phyloP scores from a whole-genome alignment of 92 coral and sea anemone species.

The Blastomussa wellsi region DNA sequence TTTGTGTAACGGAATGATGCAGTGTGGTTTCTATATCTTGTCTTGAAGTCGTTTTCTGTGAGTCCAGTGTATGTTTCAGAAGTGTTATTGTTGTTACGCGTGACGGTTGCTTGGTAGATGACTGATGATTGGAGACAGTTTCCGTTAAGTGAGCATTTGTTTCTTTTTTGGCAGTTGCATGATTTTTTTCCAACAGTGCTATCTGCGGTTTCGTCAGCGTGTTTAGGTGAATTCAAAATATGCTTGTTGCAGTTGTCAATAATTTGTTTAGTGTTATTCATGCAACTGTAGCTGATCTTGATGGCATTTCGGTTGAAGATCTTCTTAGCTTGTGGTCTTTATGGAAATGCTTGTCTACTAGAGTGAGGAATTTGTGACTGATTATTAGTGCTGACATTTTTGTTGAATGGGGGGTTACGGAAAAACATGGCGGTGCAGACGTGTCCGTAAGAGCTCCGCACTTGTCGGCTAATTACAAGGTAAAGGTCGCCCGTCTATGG shows the following conservation, averaged over 20 bases:
- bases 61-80: too few species aligned
- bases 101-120: too few species aligned
- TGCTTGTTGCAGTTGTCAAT: constrained; percentile 52
- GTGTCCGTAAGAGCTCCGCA: too few species aligned
- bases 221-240: constrained; percentile 23
- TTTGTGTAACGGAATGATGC: constrained; percentile 48
- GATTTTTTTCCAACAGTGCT: constrained; percentile 14
- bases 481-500: constrained; percentile 8
- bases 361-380: constrained; percentile 11
- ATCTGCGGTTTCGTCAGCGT: constrained; percentile 14
- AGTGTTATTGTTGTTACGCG: too few species aligned
- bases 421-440: too few species aligned
- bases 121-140: too few species aligned
- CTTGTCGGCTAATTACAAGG: too few species aligned
- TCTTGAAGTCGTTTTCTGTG: constrained; percentile 50
- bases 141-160: constrained; percentile 47
- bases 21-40: constrained; percentile 62
- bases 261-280: constrained; percentile 25
- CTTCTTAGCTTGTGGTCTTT: constrained; percentile 1
- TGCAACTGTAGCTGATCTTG: too few species aligned
- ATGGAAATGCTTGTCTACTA: constrained; percentile 29
- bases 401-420: constrained; percentile 40
- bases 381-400: constrained; percentile 22
- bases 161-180: constrained; percentile 45
- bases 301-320: constrained; percentile 22